These are phyloP conservation scores for Pangasius djambal DNA, from an alignment of 2,797 vertebrate genomes.

Conservation along the genomic window DNA sequence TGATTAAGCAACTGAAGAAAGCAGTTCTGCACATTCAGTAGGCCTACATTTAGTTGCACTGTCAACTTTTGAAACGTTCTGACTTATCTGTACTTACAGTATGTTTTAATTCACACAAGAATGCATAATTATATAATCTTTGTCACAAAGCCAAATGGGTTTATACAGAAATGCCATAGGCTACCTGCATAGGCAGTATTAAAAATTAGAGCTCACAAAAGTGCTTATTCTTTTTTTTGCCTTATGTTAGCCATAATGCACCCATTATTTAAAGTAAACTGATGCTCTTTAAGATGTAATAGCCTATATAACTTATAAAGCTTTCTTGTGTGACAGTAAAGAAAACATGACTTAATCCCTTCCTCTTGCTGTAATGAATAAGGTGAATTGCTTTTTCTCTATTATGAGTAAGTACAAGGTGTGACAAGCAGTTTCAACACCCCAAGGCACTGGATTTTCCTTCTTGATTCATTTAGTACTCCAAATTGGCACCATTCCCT, in stretches of 20 bases:
- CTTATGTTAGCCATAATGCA: not conserved
- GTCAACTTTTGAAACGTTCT: not conserved
- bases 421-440: constrained; percentile 54
- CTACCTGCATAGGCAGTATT: not conserved
- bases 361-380: not conserved
- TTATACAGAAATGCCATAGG: not conserved
- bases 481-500: constrained; percentile 35
- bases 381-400: constrained; percentile 19
- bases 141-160: not conserved
- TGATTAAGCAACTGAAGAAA: not conserved
- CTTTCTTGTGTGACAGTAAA: constrained; percentile 9
- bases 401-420: constrained; percentile 17
- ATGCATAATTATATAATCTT: not conserved
- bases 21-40: not conserved
- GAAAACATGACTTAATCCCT: not conserved
- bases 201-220: not conserved
- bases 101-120: not conserved
- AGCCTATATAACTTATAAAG: constrained; percentile 5
- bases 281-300: not conserved
- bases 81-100: not conserved
- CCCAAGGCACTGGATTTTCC: constrained; percentile 50
- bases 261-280: not conserved
- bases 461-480: constrained; percentile 53
- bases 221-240: not conserved
- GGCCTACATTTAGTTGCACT: not conserved